A percentile compares a stretch with the other conserved stretches of the same genome.
These are phyloP conservation scores for Ischnura elegans DNA, from an alignment of 2,888 invertebrate species.

Conservation along the genomic window DNA sequence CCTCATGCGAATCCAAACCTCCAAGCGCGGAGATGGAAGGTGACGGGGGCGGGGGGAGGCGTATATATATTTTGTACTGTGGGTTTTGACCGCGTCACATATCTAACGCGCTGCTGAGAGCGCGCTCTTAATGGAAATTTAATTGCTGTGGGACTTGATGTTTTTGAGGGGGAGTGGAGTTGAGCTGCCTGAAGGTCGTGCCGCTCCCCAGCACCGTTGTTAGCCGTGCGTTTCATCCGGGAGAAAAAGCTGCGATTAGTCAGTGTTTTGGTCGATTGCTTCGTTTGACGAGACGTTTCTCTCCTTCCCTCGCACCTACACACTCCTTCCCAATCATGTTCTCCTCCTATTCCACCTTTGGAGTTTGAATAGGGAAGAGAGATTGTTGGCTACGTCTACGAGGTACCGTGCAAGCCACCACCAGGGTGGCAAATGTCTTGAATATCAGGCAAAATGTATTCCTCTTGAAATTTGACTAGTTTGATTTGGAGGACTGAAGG, in stretches of 20 bases:
- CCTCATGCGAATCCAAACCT: not conserved
- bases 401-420: no score
- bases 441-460: no score
- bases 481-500: no score
- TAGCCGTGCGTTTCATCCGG: constrained; percentile 13
- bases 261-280: constrained; percentile 38
- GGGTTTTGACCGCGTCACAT: not conserved
- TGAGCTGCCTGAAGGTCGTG: not conserved
- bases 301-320: not conserved
- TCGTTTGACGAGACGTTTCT: constrained; percentile 17
- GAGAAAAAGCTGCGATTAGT: not conserved
- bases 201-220: not conserved
- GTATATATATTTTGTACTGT: not conserved
- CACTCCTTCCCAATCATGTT: not conserved
- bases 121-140: constrained; percentile 19
- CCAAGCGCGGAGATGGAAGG: no score
- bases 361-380: no score
- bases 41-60: no score
- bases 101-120: not conserved
- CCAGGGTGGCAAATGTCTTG: no score
- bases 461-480: no score
- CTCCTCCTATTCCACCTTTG: no score
- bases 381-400: no score
- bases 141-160: not conserved
- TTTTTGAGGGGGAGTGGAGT: not conserved